phyloP scores from a whole-genome alignment of 2,113 vertebrate species.

The Acinonyx jubatus region DNA sequence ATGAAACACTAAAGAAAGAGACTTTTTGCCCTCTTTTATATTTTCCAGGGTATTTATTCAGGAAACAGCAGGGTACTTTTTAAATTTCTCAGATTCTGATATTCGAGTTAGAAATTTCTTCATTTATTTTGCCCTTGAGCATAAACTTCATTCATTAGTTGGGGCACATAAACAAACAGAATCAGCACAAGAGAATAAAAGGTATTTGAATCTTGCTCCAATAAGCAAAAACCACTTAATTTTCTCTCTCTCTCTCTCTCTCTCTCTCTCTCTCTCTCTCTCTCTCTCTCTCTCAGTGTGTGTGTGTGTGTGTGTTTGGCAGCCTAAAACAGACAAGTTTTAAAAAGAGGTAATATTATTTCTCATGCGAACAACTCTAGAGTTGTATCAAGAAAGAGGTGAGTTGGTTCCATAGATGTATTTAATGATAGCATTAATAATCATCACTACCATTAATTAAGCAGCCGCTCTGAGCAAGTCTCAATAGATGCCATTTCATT shows the following conservation, averaged over 20 bases:
- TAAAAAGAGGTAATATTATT: background rate
- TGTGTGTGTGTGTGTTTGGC: background rate
- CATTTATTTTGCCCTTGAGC: background rate
- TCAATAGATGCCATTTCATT: background rate
- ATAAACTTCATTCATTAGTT: background rate
- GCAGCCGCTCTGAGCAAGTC: background rate
- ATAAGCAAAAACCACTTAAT: background rate
- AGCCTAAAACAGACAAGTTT: background rate
- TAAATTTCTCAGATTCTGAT: background rate
- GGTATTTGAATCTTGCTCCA: background rate
- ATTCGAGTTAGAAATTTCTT: slow-evolving; percentile 36
- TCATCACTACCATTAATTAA: background rate
- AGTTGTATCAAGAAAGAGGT: background rate
- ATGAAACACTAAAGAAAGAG: background rate
- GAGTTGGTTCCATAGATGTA: background rate
- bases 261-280: too few relatives aligned
- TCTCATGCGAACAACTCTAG: background rate
- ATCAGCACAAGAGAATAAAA: background rate
- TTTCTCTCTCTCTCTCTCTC: background rate
- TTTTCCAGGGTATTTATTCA: background rate
- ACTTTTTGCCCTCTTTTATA: background rate
- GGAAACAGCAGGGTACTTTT: background rate
- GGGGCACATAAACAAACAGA: background rate
- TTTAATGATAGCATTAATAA: background rate
- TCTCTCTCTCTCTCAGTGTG: too few relatives aligned